Conservation (phyloP, 2,797 vertebrate species). For the Ctenopoma multispine region DNA sequence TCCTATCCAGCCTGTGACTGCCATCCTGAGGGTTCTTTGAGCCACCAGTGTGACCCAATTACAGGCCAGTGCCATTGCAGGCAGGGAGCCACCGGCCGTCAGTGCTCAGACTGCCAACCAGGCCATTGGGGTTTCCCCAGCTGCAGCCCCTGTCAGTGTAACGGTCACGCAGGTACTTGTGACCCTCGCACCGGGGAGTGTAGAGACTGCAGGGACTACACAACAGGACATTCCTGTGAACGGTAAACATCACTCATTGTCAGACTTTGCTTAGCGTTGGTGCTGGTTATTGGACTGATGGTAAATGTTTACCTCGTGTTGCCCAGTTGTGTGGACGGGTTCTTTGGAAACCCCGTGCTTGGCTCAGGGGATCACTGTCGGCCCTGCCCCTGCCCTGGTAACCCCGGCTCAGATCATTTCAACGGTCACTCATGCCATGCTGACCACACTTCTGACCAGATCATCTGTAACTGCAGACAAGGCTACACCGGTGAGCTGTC, state of each 20-base stretch:
- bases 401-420: conserved; percentile 84
- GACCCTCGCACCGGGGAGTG: conserved; percentile 82
- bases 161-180: conserved; percentile 85
- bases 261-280: not conserved
- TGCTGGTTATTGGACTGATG: not conserved
- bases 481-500: conserved; percentile 86
- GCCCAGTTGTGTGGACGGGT: conserved; percentile 86
- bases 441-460: conserved; percentile 81
- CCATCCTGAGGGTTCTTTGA: conserved; percentile 83
- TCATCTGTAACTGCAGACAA: conserved; percentile 86
- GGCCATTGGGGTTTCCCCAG: conserved; percentile 87
- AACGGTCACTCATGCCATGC: conserved; percentile 85
- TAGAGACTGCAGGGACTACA: conserved; percentile 81
- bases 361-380: conserved; percentile 90
- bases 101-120: conserved; percentile 86
- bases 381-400: conserved; percentile 89
- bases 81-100: conserved; percentile 76
- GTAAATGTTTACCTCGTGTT: not conserved
- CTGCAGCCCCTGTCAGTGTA: conserved; percentile 88
- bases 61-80: conserved; percentile 88
- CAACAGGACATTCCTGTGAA: conserved; percentile 84
- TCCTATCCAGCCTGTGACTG: conserved; percentile 85
- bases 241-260: conserved; percentile 69
- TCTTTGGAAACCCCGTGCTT: conserved; percentile 88
- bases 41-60: conserved; percentile 82